These are phyloP conservation scores for Steatornis caripensis DNA, from an alignment of 2,113 vertebrate species.

Conservation along the genomic window DNA sequence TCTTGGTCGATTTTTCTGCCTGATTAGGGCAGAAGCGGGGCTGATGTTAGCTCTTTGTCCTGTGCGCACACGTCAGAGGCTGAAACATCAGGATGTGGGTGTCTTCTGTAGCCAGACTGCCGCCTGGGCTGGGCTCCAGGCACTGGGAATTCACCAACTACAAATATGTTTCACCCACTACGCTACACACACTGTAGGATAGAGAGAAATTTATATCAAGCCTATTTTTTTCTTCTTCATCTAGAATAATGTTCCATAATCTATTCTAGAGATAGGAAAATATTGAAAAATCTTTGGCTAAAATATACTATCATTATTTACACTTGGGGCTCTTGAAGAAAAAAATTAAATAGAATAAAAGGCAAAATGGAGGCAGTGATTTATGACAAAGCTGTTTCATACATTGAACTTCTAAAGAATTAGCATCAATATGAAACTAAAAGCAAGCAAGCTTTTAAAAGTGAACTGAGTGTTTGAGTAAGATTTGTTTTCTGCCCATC, in stretches of 20 bases:
- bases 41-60: too few species aligned
- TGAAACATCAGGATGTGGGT: too few species aligned
- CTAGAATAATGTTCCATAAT: neutral
- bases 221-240: neutral
- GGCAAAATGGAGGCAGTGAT: neutral
- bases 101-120: too few species aligned
- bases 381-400: neutral
- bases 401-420: neutral
- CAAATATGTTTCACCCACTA: neutral
- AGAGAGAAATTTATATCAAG: neutral
- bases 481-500: neutral
- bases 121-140: too few species aligned
- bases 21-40: too few species aligned
- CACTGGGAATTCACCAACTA: neutral
- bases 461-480: neutral
- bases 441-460: neutral
- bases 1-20: too few species aligned
- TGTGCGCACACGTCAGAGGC: too few species aligned
- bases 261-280: neutral
- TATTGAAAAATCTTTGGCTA: neutral
- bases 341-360: neutral
- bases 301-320: neutral
- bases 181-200: neutral
- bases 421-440: neutral
- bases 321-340: neutral